A percentile compares a stretch with the other conserved stretches of the same genome.
Evolutionary conservation across 2,888 invertebrate species (phyloP).

Genomic region (Acrocyrtus sp.): DNA sequence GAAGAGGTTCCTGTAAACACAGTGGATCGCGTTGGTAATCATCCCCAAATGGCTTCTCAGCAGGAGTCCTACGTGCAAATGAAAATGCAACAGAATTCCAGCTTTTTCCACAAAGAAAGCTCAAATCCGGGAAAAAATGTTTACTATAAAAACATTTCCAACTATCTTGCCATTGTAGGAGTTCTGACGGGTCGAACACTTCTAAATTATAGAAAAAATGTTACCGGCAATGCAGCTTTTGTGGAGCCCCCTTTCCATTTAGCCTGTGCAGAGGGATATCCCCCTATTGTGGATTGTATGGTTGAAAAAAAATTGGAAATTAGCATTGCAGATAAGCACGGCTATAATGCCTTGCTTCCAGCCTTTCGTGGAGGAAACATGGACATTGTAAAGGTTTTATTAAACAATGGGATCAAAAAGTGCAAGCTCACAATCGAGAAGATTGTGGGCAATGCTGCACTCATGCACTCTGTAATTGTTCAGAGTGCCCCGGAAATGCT

Average conservation of each 20-base stretch:
- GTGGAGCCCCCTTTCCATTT: conserved; percentile 10
- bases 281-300: conserved; percentile 15
- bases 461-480: not conserved
- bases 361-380: not conserved
- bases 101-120: not conserved
- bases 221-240: not conserved
- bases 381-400: not conserved
- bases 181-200: conserved; percentile 5
- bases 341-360: not conserved
- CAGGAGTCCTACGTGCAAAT: not conserved
- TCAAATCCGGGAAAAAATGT: too few species aligned
- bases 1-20: not conserved
- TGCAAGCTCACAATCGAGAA: not conserved
- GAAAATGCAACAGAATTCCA: not conserved
- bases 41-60: not conserved
- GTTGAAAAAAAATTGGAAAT: conserved; percentile 2
- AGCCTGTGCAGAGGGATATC: conserved; percentile 1
- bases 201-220: not conserved
- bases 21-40: conserved; percentile 2
- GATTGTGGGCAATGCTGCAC: not conserved
- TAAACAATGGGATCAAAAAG: conserved; percentile 1
- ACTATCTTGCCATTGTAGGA: not conserved
- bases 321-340: conserved; percentile 2
- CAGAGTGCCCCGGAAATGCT: not conserved
- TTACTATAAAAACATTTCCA: not conserved